Evolutionary conservation across 1,140 invertebrate species (phyloP), one percentile per base, ranked within the genome.

Genomic region (Bombus confusus): DNA sequence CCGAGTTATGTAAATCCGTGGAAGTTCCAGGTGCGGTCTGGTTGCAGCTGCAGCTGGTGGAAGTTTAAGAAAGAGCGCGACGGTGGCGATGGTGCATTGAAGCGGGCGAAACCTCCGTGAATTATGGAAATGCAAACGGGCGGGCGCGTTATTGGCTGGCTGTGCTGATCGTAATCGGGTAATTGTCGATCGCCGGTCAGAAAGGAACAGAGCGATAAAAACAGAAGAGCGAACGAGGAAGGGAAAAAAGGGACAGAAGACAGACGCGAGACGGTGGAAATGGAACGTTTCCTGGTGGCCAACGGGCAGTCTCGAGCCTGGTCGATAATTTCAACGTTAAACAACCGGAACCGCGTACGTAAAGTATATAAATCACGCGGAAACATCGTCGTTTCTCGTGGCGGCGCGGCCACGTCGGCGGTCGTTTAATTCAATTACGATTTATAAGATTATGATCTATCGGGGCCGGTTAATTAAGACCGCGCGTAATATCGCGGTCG

Each of bases 121-220:
- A 86, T 90, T 90, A 89, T 89, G 88, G 90, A 91, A 90, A 91
- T 91, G 90, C 88, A 88, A 91, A 86, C 68, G 86, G 86, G 37
- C 68, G 86, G 5, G 74, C 74, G 79, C 83, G 86, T 90, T 88
- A 91, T 88, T 87, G 90, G 80, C 80, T 88, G 73, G 77, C 66
- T 52, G 80, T 82, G 80, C 77, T 73, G 89, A 91, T 91, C 87
- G 89, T 79, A 91, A 91, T 91, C 90, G 76, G 79, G 87, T 91
- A 91, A 91, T 91, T 87, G 87, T 91, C 89, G 89, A 90, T 90
- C 79, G 84, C 0, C 18, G 47, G 47, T 52, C 47, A 34, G 74
- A 68, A 71, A 57, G 52, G 74, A 52, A 86, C 86, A 57, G 74
- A 43, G 25, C 31, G 43, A 18, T n/a, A 43, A 81, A 75, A 75